Evolutionary conservation across 2,797 vertebrate species (phyloP).

Genomic region (Peromyscus attwateri): DNA sequence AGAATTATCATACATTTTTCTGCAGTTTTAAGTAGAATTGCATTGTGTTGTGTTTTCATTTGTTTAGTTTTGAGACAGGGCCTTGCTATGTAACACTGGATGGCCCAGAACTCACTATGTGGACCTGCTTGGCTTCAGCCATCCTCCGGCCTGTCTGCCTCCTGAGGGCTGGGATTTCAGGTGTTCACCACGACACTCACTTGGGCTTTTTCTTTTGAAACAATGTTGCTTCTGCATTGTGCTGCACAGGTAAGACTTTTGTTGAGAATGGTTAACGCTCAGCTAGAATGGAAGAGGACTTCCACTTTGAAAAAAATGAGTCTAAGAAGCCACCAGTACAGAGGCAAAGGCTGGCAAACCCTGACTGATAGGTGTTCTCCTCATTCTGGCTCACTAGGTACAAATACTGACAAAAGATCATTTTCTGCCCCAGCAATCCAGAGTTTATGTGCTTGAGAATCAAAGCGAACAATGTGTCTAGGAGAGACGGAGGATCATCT

Average conservation of each 20-base stretch:
- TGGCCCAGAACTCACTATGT: too few species aligned
- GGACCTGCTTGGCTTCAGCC: too few species aligned
- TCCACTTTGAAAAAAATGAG: background rate
- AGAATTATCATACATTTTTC: background rate
- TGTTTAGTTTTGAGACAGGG: too few species aligned
- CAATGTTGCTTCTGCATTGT: background rate
- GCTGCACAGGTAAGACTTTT: background rate
- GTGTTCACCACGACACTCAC: too few species aligned
- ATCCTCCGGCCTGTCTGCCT: too few species aligned
- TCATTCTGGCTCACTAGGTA: background rate
- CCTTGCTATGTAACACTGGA: too few species aligned
- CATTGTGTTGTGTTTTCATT: too few species aligned
- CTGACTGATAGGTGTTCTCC: background rate
- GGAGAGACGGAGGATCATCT: background rate
- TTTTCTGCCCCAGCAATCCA: background rate
- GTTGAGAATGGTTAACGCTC: background rate
- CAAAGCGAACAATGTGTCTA: background rate
- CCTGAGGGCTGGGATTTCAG: too few species aligned
- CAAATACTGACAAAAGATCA: background rate
- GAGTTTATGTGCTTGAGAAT: background rate
- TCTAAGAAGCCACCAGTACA: background rate
- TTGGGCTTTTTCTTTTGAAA: conserved; percentile 31
- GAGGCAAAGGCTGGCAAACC: background rate
- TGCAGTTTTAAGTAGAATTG: background rate
- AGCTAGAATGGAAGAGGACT: background rate